These are phyloP conservation scores for Pinctada fucata DNA, from an alignment of 2,888 invertebrate species.

Conservation along the genomic window DNA sequence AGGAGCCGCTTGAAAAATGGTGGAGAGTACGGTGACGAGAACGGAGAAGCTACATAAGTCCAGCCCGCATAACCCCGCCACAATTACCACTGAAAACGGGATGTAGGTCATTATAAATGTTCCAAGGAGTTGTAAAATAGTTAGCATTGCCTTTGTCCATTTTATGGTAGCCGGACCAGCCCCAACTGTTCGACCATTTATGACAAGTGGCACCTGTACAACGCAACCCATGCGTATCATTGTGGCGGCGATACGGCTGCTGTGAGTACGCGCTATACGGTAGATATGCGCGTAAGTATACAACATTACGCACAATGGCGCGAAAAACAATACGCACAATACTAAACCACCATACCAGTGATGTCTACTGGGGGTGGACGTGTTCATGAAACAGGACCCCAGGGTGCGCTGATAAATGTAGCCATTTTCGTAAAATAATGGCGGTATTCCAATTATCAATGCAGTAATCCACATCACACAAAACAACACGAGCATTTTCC, in stretches of 20 bases:
- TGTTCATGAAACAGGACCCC: constrained; percentile 64
- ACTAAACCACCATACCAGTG: constrained; percentile 59
- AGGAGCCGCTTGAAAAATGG: constrained; percentile 66
- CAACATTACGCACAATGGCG: constrained; percentile 65
- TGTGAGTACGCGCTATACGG: constrained; percentile 68
- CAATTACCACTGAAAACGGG: constrained; percentile 63
- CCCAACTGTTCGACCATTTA: constrained; percentile 48
- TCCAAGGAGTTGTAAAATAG: constrained; percentile 68
- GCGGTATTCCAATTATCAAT: constrained; percentile 62
- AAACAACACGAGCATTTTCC: constrained; percentile 63
- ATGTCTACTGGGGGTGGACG: constrained; percentile 45
- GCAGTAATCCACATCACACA: constrained; percentile 62
- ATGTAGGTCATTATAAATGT: constrained; percentile 68
- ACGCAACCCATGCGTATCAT: constrained; percentile 73
- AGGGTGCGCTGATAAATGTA: constrained; percentile 59
- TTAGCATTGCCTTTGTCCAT: constrained; percentile 70
- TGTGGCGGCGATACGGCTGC: constrained; percentile 70
- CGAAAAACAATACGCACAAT: constrained; percentile 55
- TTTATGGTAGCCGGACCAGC: constrained; percentile 53
- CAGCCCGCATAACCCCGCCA: constrained; percentile 49
- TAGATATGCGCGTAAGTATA: constrained; percentile 72
- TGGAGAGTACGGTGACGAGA: constrained; percentile 60
- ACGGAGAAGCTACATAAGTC: constrained; percentile 48
- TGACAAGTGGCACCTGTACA: constrained; percentile 67
- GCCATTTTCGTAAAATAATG: constrained; percentile 59